Percentiles rank a stretch among this genome's conserved stretches.
phyloP scores from a whole-genome alignment of 2,797 vertebrate genomes.

The Sciaenops ocellatus region DNA sequence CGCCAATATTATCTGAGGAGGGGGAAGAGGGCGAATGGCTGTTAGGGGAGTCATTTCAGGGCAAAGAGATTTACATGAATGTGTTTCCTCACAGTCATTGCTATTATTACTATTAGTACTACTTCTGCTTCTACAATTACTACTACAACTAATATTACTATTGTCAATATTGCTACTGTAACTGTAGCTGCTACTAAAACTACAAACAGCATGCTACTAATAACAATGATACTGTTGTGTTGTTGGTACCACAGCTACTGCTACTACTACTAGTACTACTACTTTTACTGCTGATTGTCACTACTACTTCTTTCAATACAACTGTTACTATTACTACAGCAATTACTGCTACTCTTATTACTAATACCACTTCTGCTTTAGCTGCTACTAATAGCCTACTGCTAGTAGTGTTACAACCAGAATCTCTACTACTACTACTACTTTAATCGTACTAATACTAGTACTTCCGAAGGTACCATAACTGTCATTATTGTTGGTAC shows the following conservation, averaged over 20 bases:
- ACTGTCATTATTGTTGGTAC: neutral
- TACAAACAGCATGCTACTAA: neutral
- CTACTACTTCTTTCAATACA: neutral
- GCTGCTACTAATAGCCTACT: neutral
- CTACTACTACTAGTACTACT: neutral
- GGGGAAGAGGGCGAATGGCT: neutral
- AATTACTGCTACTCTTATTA: neutral
- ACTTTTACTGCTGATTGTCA: neutral
- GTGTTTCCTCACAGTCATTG: constrained; percentile 11
- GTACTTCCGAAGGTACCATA: neutral
- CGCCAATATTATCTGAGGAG: constrained; percentile 41
- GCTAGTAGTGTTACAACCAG: neutral
- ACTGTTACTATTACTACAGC: neutral
- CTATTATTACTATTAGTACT: too few species aligned
- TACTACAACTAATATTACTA: neutral
- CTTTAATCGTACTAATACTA: neutral
- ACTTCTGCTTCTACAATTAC: neutral
- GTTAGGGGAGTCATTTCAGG: constrained; percentile 43
- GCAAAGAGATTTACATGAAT: constrained; percentile 36
- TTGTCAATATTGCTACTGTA: neutral
- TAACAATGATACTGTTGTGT: neutral
- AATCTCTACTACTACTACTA: neutral
- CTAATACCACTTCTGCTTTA: neutral
- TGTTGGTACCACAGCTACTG: neutral
- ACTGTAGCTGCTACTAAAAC: neutral